Evolutionary conservation across 2,888 invertebrate genomes (phyloP).

Genomic region (Hanleya hanleyi): DNA sequence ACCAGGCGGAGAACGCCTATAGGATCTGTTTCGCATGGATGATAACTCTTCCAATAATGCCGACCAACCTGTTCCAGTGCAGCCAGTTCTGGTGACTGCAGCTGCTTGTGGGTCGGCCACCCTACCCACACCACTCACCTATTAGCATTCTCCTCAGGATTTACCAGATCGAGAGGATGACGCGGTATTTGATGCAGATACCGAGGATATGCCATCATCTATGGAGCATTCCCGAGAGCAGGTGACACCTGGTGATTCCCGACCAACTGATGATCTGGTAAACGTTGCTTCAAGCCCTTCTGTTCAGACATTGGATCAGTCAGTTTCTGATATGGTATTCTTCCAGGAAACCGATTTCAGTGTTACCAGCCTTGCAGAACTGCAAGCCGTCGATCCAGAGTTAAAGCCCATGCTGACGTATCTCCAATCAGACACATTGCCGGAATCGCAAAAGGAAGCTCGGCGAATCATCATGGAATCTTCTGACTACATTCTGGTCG

Average conservation of each 20-base stretch:
- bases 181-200: constrained; percentile 2
- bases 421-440: constrained; percentile 13
- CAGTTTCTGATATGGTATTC: not conserved
- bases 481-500: constrained; percentile 2
- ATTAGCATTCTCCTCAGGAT: not conserved
- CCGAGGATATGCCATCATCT: not conserved
- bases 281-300: too few species aligned
- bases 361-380: constrained; percentile 10
- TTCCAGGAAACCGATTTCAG: not conserved
- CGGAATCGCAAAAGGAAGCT: constrained; percentile 32
- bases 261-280: too few species aligned
- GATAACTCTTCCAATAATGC: not conserved
- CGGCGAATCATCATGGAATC: constrained; percentile 12
- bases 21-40: not conserved
- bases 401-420: constrained; percentile 23
- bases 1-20: not conserved
- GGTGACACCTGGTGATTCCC: too few species aligned
- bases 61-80: not conserved
- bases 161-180: too few species aligned
- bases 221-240: too few species aligned
- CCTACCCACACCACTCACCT: too few species aligned
- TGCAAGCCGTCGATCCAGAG: constrained; percentile 19
- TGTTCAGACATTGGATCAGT: too few species aligned
- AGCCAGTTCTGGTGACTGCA: not conserved
- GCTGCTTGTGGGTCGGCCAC: too few species aligned